These are phyloP conservation scores for Colinus virginianus DNA, from an alignment of 2,113 vertebrate genomes.

Conservation along the genomic window DNA sequence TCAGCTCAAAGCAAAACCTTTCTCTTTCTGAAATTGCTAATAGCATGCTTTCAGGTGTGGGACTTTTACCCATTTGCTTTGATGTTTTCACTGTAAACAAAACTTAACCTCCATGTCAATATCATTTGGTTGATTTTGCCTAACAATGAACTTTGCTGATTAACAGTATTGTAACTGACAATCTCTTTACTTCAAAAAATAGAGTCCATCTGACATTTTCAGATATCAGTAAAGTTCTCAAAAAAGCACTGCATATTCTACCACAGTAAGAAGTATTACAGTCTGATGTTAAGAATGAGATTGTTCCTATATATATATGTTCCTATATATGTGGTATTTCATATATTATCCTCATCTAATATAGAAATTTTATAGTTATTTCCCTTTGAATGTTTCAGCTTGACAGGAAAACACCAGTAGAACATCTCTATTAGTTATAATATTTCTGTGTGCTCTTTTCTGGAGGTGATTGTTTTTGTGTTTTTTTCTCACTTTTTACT, in stretches of 20 bases:
- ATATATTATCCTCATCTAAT: background rate
- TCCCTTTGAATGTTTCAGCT: background rate
- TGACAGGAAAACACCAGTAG: background rate
- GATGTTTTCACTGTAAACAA: slow-evolving; percentile 15
- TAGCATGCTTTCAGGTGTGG: background rate
- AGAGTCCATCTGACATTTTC: background rate
- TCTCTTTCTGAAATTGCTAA: background rate
- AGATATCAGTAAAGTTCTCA: background rate
- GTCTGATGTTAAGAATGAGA: background rate
- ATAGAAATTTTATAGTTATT: background rate
- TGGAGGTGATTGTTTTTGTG: background rate
- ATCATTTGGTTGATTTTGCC: slow-evolving; percentile 18
- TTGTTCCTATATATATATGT: background rate
- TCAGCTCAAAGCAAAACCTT: background rate
- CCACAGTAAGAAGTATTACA: background rate
- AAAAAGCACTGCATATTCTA: background rate
- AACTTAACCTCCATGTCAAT: background rate
- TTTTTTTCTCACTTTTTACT: background rate
- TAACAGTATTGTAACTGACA: background rate
- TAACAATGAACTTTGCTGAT: slow-evolving; percentile 5
- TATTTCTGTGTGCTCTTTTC: background rate
- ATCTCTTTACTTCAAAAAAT: slow-evolving; percentile 29
- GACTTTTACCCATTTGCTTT: background rate
- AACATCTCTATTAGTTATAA: background rate
- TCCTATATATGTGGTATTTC: background rate